Evolutionary conservation across 2,113 vertebrate genomes (phyloP), one percentile per base, ranked within the genome.

Genomic region (Rana temporaria): DNA sequence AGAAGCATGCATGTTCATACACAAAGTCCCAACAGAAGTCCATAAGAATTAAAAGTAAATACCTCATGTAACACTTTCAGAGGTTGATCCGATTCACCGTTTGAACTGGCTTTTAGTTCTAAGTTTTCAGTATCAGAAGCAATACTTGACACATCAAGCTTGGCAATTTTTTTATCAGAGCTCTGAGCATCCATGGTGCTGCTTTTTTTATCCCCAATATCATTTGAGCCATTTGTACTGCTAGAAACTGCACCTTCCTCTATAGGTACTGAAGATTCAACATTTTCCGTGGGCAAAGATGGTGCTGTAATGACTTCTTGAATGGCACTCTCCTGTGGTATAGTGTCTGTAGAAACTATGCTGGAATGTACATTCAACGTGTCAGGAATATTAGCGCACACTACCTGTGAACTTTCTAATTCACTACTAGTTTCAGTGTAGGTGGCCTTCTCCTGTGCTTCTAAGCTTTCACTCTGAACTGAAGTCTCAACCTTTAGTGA

Each of bases 71-170:
- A 2, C 15, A 88, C 71, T 18, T 87, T 86, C 5, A 63, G 24
- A 12, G 86, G 73, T 1, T 85, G 85, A 84, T 88, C 79, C 34
- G 80, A 59, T 88, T 83, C 94, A 87, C 90, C 66, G 84, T 82
- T 84, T 3, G 73, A 22, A 86, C 60, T 87, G 87, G 93, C 87
- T 88, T 95, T 98, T 76, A 98, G 84, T 86, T 97, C 96, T 81
- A 99, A 89, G 84, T 90, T 95, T 85, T 98, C 96, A 0, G 98
- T 99, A 90, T 99, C 98, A 15, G 95, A 93, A 84, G 96, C 96
- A 86, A 99, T 96, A 79, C 92, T 99, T 69, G 97, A 96, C 89
- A 97, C 98, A 82, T 99, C 97, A 84, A 99, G 92, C 65, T 93
- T 94, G 52, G 97, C 96, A 0, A 99, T 99, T 90, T 92, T 97